Evolutionary conservation across 2,888 invertebrate species (phyloP).

Genomic region (Drosophila mercatorum): DNA sequence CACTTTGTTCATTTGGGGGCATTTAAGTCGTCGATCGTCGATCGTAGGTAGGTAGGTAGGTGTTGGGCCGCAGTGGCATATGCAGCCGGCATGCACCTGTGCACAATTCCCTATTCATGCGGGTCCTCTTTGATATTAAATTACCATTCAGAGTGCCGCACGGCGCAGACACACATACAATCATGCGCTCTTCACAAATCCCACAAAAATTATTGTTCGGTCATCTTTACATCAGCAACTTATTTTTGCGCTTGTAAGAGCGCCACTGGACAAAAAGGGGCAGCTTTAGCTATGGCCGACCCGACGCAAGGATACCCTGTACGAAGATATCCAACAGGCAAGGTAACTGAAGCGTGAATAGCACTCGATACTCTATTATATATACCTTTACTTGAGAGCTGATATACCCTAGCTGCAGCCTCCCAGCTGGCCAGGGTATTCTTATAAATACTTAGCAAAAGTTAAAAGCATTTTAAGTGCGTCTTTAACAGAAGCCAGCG

Average conservation of each 20-base stretch:
- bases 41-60: too few species aligned
- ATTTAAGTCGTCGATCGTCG: slow-evolving; percentile 16
- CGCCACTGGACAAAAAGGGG: slow-evolving; percentile 22
- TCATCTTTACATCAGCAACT: slow-evolving; percentile 74
- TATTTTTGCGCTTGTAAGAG: slow-evolving; percentile 37
- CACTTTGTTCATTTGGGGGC: slow-evolving; percentile 28
- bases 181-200: slow-evolving; percentile 53
- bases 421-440: slow-evolving; percentile 7
- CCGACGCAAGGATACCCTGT: slow-evolving; percentile 16
- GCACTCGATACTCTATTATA: too few species aligned
- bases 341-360: background rate
- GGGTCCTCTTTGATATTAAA: slow-evolving; percentile 73
- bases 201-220: slow-evolving; percentile 65
- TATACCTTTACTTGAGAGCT: too few species aligned
- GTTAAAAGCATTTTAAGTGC: slow-evolving; percentile 73
- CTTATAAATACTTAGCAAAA: slow-evolving; percentile 51
- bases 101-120: slow-evolving; percentile 75
- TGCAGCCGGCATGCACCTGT: slow-evolving; percentile 55
- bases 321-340: background rate
- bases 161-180: slow-evolving; percentile 7
- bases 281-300: background rate
- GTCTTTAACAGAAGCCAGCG: slow-evolving; percentile 68
- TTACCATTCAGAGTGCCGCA: slow-evolving; percentile 57
- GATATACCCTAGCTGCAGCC: background rate
- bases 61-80: slow-evolving; percentile 32